Conservation (phyloP, 2,113 vertebrate genomes). For the Nothobranchius kuhntae region DNA sequence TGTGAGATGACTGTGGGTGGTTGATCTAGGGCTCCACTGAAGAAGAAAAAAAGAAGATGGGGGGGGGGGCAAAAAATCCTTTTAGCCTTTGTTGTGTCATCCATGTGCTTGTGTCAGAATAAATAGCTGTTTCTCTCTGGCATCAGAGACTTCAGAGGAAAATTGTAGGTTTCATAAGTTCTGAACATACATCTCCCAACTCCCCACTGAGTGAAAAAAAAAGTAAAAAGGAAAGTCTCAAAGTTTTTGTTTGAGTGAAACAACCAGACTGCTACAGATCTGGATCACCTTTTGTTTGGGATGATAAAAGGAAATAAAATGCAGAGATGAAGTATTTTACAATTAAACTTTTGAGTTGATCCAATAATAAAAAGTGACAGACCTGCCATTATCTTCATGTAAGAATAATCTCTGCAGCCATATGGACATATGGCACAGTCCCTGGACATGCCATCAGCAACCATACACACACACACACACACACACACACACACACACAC, state of each 20-base stretch:
- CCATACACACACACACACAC: too few relatives aligned
- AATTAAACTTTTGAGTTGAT: background rate
- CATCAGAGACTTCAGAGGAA: conserved; percentile 10
- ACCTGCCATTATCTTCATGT: too few relatives aligned
- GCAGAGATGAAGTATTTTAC: too few relatives aligned
- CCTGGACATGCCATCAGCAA: too few relatives aligned
- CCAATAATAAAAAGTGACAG: too few relatives aligned
- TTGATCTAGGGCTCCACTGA: background rate
- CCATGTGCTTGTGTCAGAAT: conserved; percentile 8
- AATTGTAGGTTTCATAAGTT: conserved; percentile 21
- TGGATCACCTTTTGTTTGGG: background rate
- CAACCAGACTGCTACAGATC: background rate
- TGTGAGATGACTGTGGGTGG: conserved; percentile 7
- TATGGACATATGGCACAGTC: too few relatives aligned
- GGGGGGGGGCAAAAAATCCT: background rate
- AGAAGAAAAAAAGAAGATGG: background rate
- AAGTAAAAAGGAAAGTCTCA: background rate
- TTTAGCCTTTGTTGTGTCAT: conserved; percentile 16
- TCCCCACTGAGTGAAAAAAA: background rate
- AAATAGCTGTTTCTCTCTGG: conserved; percentile 21
- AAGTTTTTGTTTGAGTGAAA: conserved; percentile 7
- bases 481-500: too few relatives aligned
- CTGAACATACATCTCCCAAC: conserved; percentile 5
- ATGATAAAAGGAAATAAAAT: too few relatives aligned
- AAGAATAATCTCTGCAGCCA: too few relatives aligned